Evolutionary conservation across 1,140 invertebrate species (phyloP).

Genomic region (Physella acuta): DNA sequence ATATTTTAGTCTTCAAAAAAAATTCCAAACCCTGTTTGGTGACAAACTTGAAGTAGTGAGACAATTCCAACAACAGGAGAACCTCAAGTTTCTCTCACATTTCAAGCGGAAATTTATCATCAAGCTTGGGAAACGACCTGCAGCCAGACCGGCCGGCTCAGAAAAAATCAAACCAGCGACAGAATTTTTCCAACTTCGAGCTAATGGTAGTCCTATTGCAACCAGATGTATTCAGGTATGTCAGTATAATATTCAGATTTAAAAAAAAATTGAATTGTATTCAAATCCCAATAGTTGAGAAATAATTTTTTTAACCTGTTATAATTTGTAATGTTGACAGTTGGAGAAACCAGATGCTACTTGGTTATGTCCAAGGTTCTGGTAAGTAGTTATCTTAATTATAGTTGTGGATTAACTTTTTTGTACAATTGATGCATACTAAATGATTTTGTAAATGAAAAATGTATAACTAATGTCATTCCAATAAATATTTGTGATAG

Average conservation of each 20-base stretch:
- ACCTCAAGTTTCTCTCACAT: slow-evolving; percentile 97
- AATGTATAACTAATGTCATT: no score
- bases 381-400: slow-evolving; percentile 48
- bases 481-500: no score
- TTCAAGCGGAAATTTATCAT: slow-evolving; percentile 96
- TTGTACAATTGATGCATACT: no score
- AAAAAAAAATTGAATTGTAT: not conserved
- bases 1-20: slow-evolving; percentile 82
- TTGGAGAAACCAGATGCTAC: slow-evolving; percentile 44
- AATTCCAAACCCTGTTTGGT: slow-evolving; percentile 93
- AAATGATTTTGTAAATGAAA: no score
- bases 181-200: slow-evolving; percentile 89
- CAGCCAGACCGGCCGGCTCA: slow-evolving; percentile 29
- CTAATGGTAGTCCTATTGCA: slow-evolving; percentile 92
- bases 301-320: not conserved
- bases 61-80: slow-evolving; percentile 98
- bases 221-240: slow-evolving; percentile 84
- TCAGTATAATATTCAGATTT: not conserved
- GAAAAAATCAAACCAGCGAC: slow-evolving; percentile 71
- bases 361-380: slow-evolving; percentile 45
- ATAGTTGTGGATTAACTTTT: no score
- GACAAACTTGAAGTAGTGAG: slow-evolving; percentile 94
- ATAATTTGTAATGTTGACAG: slow-evolving; percentile 26
- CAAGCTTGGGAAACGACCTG: slow-evolving; percentile 77
- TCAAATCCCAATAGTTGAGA: not conserved